phyloP scores from a whole-genome alignment of 2,888 invertebrate genomes.

The Caenorhabditis sinica region DNA sequence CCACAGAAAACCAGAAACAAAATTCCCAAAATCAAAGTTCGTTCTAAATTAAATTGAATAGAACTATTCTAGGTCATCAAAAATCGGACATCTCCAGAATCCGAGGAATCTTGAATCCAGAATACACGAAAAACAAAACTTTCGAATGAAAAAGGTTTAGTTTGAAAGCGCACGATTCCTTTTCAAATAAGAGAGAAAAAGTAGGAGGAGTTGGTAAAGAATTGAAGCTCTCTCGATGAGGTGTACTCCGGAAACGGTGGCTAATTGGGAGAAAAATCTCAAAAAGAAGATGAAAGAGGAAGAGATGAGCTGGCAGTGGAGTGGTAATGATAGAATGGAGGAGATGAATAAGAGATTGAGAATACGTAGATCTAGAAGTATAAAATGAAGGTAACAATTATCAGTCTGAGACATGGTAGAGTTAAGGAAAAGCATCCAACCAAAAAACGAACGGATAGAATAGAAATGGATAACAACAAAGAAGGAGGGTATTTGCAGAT shows the following conservation, averaged over 20 bases:
- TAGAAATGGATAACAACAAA: background rate
- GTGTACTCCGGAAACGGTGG: slow-evolving; percentile 24
- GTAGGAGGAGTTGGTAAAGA: background rate
- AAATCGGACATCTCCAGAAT: background rate
- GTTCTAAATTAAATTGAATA: too few relatives aligned
- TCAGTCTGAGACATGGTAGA: background rate
- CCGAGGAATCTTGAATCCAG: background rate
- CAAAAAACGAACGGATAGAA: slow-evolving; percentile 7
- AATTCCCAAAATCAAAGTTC: too few relatives aligned
- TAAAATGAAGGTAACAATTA: slow-evolving; percentile 12
- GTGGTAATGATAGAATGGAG: background rate
- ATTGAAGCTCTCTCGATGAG: too few relatives aligned
- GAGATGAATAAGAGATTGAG: background rate
- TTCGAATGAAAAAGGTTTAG: slow-evolving; percentile 7
- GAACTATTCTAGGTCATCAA: too few relatives aligned
- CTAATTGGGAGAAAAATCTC: slow-evolving; percentile 19
- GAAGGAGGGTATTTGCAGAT: slow-evolving; percentile 23
- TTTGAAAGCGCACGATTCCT: slow-evolving; percentile 28
- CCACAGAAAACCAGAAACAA: too few relatives aligned
- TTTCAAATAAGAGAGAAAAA: background rate
- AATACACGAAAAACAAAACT: background rate
- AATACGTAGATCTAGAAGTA: background rate
- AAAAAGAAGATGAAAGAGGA: background rate
- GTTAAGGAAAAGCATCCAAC: background rate
- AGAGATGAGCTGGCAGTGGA: slow-evolving; percentile 25